These are phyloP conservation scores for Dicyrtomina minuta DNA, from an alignment of 2,888 invertebrate genomes.

Conservation along the genomic window DNA sequence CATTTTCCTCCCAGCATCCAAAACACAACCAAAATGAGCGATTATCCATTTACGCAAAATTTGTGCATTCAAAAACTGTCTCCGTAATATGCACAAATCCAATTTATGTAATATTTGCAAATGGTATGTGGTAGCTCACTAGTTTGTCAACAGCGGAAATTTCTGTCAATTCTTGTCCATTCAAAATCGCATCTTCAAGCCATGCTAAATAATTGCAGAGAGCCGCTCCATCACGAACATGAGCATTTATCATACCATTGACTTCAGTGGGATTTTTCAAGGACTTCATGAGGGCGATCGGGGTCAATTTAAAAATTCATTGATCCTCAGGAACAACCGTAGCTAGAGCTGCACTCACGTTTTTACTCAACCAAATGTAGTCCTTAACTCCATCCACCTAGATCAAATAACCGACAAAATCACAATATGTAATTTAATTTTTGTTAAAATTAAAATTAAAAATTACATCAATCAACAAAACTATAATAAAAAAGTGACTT, in stretches of 20 bases:
- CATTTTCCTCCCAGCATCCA: too few species aligned
- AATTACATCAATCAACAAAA: too few species aligned
- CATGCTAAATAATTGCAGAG: constrained; percentile 82
- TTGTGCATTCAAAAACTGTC: too few species aligned
- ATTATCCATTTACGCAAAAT: too few species aligned
- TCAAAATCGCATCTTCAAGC: constrained; percentile 66
- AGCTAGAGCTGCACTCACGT: constrained; percentile 64
- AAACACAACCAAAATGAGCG: too few species aligned
- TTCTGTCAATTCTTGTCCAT: constrained; percentile 66
- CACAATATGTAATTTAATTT: too few species aligned
- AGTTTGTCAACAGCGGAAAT: constrained; percentile 69
- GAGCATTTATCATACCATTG: constrained; percentile 76
- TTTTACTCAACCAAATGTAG: constrained; percentile 65
- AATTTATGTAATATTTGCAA: too few species aligned
- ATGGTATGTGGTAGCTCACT: too few species aligned
- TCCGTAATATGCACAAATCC: too few species aligned
- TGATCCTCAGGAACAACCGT: constrained; percentile 58
- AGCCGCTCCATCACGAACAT: constrained; percentile 83
- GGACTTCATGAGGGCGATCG: constrained; percentile 79
- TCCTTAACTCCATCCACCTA: constrained; percentile 42
- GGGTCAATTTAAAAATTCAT: constrained; percentile 68
- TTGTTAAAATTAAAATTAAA: too few species aligned
- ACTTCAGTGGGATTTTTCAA: constrained; percentile 83
- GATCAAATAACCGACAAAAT: too few species aligned
- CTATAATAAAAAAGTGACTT: too few species aligned